phyloP scores from a whole-genome alignment of 1,140 invertebrate species.

The Triops cancriformis region DNA sequence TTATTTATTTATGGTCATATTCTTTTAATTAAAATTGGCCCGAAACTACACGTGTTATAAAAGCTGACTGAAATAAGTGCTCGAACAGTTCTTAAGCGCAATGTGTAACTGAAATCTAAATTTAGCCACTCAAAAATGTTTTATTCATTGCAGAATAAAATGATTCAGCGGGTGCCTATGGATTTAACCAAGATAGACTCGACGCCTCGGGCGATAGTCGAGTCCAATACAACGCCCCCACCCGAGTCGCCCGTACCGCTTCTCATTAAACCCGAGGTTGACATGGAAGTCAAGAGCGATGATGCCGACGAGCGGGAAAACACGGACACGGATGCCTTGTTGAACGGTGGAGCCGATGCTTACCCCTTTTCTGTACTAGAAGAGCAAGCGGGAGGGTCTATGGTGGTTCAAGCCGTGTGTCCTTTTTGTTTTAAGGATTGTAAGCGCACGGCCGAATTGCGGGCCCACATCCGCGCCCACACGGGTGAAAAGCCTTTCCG shows the following conservation, averaged over 20 bases:
- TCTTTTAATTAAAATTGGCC: too few species aligned
- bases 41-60: too few species aligned
- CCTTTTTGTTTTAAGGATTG: slow-evolving; percentile 32
- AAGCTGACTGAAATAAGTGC: too few species aligned
- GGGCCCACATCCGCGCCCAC: slow-evolving; percentile 38
- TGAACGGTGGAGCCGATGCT: slow-evolving; percentile 6
- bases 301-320: slow-evolving; percentile 17
- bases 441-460: slow-evolving; percentile 33
- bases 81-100: too few species aligned
- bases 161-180: slow-evolving; percentile 10
- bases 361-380: slow-evolving; percentile 29
- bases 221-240: not conserved
- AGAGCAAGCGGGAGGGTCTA: slow-evolving; percentile 11
- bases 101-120: too few species aligned
- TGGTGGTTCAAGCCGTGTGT: slow-evolving; percentile 30
- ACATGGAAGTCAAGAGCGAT: slow-evolving; percentile 1
- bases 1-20: too few species aligned
- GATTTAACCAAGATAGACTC: slow-evolving; percentile 19
- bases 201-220: not conserved
- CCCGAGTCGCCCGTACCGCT: slow-evolving; percentile 20
- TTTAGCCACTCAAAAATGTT: too few species aligned
- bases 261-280: slow-evolving; percentile 18
- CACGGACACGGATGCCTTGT: not conserved
- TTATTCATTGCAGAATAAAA: not conserved
- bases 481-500: slow-evolving; percentile 39